Evolutionary conservation across 2,113 vertebrate species (phyloP), one percentile per base, ranked within the genome.

Genomic region (Poicephalus meyeri): DNA sequence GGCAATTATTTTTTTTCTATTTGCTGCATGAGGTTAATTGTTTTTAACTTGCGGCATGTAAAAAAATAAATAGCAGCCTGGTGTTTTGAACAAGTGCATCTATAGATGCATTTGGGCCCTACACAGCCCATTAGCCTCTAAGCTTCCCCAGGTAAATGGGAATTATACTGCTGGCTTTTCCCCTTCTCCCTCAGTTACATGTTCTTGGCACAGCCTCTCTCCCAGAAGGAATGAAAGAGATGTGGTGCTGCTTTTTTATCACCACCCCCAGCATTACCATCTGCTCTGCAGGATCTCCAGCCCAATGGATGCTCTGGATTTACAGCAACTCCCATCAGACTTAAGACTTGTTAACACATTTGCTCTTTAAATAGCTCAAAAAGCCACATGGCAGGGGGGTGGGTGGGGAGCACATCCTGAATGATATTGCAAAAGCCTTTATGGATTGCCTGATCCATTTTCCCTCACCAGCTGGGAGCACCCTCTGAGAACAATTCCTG

Each of bases 291-390:
- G 64, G 39, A 70, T 70, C 72, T 88, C 42, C 55, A 91, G 65
- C 50, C 69, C 82, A 86, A 2, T 6, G 21, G 13, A 8, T 77
- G 31, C 44, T 93, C 55, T 83, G 60, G 44, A 74, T 92, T 94
- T 80, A 76, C 56, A 81, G 49, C 53, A 65, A 44, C 26, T 49
- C 26, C 21, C 69, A 44, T 44, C 39, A 86, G n/a, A 41, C 52
- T 69, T 88, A 58, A 90, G 61, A 46, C n/a, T 86, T 92, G 46
- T 86, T 60, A 95, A 89, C 60, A 63, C 60, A 28, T 86, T 90
- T 64, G 37, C 25, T 86, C 55, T 96, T 94, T 90, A 95, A 80
- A 88, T 63, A 92, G 88, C n/a, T 66, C 20, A 73, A 56, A 91
- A 91, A 73, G 68, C 58, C 44, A 42, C 24, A 10, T 33, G 26